Evolutionary conservation across 1,140 invertebrate species (phyloP).

Genomic region (Ptiloglossa arizonensis): DNA sequence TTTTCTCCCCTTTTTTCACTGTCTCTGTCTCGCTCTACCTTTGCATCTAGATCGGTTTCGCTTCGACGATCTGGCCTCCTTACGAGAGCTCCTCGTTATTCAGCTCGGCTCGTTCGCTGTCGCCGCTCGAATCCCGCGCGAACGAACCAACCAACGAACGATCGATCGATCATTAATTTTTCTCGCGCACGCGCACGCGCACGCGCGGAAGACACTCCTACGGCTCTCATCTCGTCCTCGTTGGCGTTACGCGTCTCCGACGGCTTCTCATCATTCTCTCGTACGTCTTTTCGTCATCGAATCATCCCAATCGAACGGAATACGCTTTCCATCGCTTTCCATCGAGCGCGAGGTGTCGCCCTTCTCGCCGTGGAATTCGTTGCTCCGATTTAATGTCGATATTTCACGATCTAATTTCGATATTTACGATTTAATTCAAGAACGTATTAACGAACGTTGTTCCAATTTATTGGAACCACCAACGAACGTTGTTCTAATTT

Average conservation of each 20-base stretch:
- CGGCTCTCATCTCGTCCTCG: not conserved
- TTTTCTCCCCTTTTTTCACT: not conserved
- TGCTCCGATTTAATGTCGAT: too few relatives aligned
- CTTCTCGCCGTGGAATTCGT: too few relatives aligned
- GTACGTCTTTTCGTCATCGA: not conserved
- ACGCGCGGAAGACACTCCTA: not conserved
- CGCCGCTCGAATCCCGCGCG: slow-evolving; percentile 22
- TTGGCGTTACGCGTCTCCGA: not conserved
- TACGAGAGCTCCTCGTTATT: slow-evolving; percentile 49
- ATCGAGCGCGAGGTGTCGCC: too few relatives aligned
- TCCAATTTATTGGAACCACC: too few relatives aligned
- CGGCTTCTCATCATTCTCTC: not conserved
- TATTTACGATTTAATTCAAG: too few relatives aligned
- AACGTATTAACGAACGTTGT: too few relatives aligned
- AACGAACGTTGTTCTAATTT: too few relatives aligned
- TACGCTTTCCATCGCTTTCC: too few relatives aligned
- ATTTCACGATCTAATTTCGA: too few relatives aligned
- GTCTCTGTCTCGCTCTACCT: slow-evolving; percentile 25
- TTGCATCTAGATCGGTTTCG: slow-evolving; percentile 62
- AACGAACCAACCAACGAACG: too few relatives aligned
- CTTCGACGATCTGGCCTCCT: slow-evolving; percentile 67
- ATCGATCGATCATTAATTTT: slow-evolving; percentile 48
- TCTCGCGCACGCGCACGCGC: too few relatives aligned
- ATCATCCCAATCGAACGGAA: too few relatives aligned
- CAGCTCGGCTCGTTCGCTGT: slow-evolving; percentile 37